These are phyloP conservation scores for Loripinus fragilis DNA, from an alignment of 2,888 invertebrate genomes.

Conservation along the genomic window DNA sequence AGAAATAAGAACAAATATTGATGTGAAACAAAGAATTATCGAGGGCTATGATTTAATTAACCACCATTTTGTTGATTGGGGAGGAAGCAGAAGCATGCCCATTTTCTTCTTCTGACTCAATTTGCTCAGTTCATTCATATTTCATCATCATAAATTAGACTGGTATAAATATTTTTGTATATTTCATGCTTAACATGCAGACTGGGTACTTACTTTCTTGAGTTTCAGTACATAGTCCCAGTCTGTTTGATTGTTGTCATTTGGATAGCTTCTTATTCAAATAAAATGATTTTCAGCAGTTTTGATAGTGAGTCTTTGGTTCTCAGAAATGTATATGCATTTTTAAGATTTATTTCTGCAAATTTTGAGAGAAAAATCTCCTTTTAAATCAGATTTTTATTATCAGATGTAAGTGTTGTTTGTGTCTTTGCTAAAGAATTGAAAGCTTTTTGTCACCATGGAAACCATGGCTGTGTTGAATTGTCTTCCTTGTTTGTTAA, in stretches of 20 bases:
- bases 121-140: slow-evolving; percentile 25
- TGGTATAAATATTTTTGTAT: slow-evolving; percentile 17
- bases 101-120: slow-evolving; percentile 16
- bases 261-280: slow-evolving; percentile 6
- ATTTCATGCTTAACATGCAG: neutral
- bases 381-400: slow-evolving; percentile 3
- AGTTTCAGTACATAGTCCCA: neutral
- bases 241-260: neutral
- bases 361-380: slow-evolving; percentile 14
- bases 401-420: slow-evolving; percentile 14
- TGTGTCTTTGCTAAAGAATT: neutral
- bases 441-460: slow-evolving; percentile 3
- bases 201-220: slow-evolving; percentile 3
- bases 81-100: slow-evolving; percentile 33
- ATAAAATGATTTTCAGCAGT: neutral
- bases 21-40: no score
- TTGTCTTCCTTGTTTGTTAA: slow-evolving; percentile 18
- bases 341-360: slow-evolving; percentile 19
- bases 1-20: no score
- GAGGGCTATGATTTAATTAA: no score
- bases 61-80: slow-evolving; percentile 11
- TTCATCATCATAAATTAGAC: slow-evolving; percentile 1
- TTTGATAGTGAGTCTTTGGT: slow-evolving; percentile 6
- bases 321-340: slow-evolving; percentile 8
- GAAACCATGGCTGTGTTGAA: slow-evolving; percentile 13